Base-by-base conservation (phyloP, 2,888 invertebrate genomes). In the Drosophila histrio region DNA sequence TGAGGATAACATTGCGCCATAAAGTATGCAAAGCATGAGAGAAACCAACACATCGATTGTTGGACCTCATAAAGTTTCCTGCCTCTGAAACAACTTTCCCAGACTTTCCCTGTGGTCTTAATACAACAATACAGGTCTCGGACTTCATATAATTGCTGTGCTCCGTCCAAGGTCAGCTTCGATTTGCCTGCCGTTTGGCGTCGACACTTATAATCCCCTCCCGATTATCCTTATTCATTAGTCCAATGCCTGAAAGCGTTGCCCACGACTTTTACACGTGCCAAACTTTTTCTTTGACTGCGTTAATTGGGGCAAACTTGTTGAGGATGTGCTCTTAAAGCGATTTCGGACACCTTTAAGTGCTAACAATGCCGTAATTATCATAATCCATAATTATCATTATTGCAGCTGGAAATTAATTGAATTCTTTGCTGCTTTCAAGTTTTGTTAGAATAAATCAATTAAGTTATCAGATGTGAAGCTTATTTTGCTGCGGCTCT, bases 11-110 rank as follows among this genome's bases (percentile, higher is more conserved):
- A 32, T 26, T 39, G 66, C 57, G 61, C 58, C 59, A 58, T 71
- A 79, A 69, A 76, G 63, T 72, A 76, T 60, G 80, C 77, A 72
- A 65, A 43, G 68, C 56, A 28, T 11, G 43, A 19, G 26, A 28
- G 32, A 13, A 34, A 36, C 28, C 19, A 41, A 54, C 43, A 28
- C 38, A 30, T 13, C 21, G 67, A 41, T 15, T 26, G 17, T 34
- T 28, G 54, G 34, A 72, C 47, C 56, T 30, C 47, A 65, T 61
- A 56, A 50, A 21, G 43, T 11, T 7, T 6, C 26, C 11, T 17
- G 7, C 15, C n/a, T 19, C 17, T 15, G 17, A 5, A 17, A 36
- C 28, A 47, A 47, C 21, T 47, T 47, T 32, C 3, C 30, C 15
- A 22, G 22, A 22, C 21, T 44, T 44, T 58, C 36, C 38, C 54